Evolutionary conservation across 2,113 vertebrate species (phyloP).

Genomic region (Cyrtonyx montezumae): DNA sequence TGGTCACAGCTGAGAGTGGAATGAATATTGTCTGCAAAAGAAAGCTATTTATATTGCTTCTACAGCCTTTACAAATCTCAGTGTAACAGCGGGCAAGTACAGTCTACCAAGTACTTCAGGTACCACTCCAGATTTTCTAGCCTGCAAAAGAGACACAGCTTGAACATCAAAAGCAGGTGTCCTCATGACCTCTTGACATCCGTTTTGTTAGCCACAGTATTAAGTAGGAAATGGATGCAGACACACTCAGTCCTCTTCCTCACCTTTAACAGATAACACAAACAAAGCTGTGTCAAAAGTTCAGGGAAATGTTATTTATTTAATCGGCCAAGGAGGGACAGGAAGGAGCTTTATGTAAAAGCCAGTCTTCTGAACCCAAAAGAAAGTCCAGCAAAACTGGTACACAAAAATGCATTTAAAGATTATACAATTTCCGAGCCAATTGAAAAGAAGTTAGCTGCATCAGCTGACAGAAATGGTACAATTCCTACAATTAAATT

Average conservation of each 20-base stretch:
- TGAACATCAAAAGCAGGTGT: conserved; percentile 18
- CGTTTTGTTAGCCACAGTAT: background rate
- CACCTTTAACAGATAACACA: conserved; percentile 36
- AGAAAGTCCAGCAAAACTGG: background rate
- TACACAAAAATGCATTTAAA: background rate
- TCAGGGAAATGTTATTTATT: conserved; percentile 33
- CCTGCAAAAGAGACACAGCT: background rate
- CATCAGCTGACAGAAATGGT: background rate
- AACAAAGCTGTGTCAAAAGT: conserved; percentile 37
- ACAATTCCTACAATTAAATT: background rate
- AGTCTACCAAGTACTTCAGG: background rate
- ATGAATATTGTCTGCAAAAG: background rate
- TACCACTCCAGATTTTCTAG: background rate
- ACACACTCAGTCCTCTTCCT: background rate
- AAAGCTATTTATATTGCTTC: background rate
- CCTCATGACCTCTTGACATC: background rate
- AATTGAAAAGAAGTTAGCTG: background rate
- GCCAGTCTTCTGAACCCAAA: background rate
- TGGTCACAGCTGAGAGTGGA: background rate
- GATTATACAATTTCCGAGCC: background rate
- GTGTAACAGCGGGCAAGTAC: background rate
- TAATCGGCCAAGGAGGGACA: background rate
- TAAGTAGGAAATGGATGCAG: conserved; percentile 15
- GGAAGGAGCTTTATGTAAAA: background rate
- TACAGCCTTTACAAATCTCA: background rate